Conservation (phyloP, 2,888 invertebrate species). For the Aplocera efformata region DNA sequence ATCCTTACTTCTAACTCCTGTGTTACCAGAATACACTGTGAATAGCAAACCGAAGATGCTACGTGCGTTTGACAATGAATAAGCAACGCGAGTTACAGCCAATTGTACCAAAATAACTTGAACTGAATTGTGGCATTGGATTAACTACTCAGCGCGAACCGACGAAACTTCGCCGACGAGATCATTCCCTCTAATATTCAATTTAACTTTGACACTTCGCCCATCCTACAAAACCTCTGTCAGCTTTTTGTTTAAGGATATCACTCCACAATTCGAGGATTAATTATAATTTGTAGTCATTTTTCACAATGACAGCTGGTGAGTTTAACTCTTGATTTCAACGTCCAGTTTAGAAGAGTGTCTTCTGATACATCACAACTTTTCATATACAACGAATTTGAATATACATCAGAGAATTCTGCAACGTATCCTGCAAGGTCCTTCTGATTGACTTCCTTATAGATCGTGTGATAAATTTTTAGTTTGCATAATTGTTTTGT, state of each 20-base stretch:
- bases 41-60: slow-evolving; percentile 3
- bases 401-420: no score
- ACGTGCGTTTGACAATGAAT: slow-evolving; percentile 45
- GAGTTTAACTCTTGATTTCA: slow-evolving; percentile 9
- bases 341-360: no score
- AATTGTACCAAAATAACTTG: slow-evolving; percentile 67
- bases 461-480: no score
- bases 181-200: slow-evolving; percentile 79
- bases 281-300: slow-evolving; percentile 40
- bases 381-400: no score
- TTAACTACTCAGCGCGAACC: slow-evolving; percentile 72
- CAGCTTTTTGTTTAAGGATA: slow-evolving; percentile 61
- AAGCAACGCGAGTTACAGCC: slow-evolving; percentile 61
- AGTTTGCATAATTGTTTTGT: no score
- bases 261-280: slow-evolving; percentile 45
- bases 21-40: not conserved
- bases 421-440: no score
- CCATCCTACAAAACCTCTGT: slow-evolving; percentile 66
- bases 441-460: no score
- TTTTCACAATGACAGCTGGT: slow-evolving; percentile 34
- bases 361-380: no score
- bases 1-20: no score
- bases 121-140: slow-evolving; percentile 73
- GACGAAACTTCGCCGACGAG: slow-evolving; percentile 61
- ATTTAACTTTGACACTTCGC: slow-evolving; percentile 80